phyloP scores from a whole-genome alignment of 1,140 invertebrate genomes.

The Geopemphigus sp. region DNA sequence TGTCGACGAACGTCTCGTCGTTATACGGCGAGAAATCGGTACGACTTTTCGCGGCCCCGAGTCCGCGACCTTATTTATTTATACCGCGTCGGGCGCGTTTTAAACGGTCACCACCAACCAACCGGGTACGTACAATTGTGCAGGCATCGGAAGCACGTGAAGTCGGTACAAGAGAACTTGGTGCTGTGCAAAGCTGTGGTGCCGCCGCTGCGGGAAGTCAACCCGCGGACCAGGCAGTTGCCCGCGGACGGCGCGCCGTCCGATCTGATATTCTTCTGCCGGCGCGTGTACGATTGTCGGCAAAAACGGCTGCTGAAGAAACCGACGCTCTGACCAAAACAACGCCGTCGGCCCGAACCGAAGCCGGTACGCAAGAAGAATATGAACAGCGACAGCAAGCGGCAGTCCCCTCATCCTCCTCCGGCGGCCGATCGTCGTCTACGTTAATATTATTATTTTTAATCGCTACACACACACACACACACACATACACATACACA shows the following conservation, averaged over 20 bases:
- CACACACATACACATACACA: too few species aligned
- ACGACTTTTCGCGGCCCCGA: too few species aligned
- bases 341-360: too few species aligned
- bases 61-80: too few species aligned
- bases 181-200: conserved; percentile 63
- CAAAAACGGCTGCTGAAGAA: conserved; percentile 75
- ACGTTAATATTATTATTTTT: background rate
- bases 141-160: conserved; percentile 66
- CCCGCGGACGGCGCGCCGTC: conserved; percentile 70
- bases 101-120: too few species aligned
- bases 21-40: too few species aligned
- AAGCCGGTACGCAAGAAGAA: too few species aligned
- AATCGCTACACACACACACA: background rate
- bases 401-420: too few species aligned
- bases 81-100: too few species aligned
- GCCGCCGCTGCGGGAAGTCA: conserved; percentile 59
- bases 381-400: too few species aligned
- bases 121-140: too few species aligned
- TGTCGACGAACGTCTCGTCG: too few species aligned
- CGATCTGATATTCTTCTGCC: conserved; percentile 90
- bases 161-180: conserved; percentile 64
- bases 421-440: background rate
- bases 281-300: conserved; percentile 90
- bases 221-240: conserved; percentile 60
- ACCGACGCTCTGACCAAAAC: conserved; percentile 52